These are phyloP conservation scores for Serinus canaria DNA, from an alignment of 2,113 vertebrate species.

Conservation along the genomic window DNA sequence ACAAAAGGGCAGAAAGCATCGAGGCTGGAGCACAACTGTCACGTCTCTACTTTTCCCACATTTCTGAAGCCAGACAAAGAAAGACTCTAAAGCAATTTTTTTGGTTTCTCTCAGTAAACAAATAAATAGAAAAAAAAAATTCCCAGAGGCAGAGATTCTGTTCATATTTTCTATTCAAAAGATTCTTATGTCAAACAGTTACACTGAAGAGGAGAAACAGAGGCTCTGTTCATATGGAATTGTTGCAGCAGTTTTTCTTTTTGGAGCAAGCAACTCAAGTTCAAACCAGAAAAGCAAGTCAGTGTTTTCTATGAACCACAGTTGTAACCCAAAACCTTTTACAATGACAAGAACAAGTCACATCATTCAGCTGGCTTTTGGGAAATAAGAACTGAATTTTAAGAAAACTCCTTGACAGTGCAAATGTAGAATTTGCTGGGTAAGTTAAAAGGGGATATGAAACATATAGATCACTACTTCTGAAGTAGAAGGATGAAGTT, in stretches of 20 bases:
- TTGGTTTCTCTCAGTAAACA: background rate
- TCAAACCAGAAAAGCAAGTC: background rate
- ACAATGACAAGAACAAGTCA: background rate
- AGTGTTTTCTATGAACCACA: background rate
- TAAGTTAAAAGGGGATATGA: background rate
- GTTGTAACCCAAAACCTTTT: background rate
- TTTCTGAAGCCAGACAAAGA: background rate
- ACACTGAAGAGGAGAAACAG: background rate
- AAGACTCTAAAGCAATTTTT: background rate
- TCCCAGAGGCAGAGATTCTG: background rate
- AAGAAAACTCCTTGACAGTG: background rate
- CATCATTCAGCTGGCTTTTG: background rate
- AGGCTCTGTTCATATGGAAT: background rate
- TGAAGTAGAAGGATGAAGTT: background rate
- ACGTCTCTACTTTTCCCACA: background rate
- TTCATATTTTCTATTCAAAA: slow-evolving; percentile 7
- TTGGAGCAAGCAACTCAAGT: background rate
- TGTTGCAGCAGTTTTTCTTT: background rate
- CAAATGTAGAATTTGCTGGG: background rate
- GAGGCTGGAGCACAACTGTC: background rate
- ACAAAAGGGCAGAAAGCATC: background rate
- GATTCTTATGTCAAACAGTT: background rate
- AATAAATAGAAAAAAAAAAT: background rate
- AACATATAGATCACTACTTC: background rate
- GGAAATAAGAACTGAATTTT: background rate